Evolutionary conservation across 2,797 vertebrate species (phyloP), one percentile per base, ranked within the genome.

Genomic region (Trachurus trachurus): DNA sequence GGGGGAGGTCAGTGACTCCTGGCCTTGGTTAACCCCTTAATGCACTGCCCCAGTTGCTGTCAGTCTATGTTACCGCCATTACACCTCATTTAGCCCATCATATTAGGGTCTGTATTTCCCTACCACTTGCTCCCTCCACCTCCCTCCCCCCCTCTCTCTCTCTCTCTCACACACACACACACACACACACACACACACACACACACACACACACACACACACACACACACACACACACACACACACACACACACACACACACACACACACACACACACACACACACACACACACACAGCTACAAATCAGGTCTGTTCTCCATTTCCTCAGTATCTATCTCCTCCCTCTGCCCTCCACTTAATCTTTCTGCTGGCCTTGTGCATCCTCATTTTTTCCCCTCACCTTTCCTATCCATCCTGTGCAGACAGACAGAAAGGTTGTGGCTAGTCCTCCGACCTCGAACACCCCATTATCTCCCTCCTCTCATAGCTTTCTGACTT

Each of bases 41-140:
- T 94, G 93, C 93, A 94, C 92, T 93, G 87, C 69, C 82, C 83
- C 89, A 77, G 91, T 86, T 69, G 86, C 94, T 94, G 91, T 93
- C 93, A 94, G 90, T 96, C 93, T 86, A 95, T 96, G 93, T 93
- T 93, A 92, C 87, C 37, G 62, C 93, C 93, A 95, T 95, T 95
- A 95, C 90, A 87, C 92, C 92, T 92, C 92, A 93, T 95, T 94
- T 92, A 89, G 87, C 40, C 81, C 86, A 91, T 91, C 90, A 90
- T 93, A 90, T 91, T 90, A 80, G 85, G 83, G 68, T 86, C 75
- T 86, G 85, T 91, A 90, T 90, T 81, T 88, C 89, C 85, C 73
- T 82, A 90, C 91, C 87, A 17, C 84, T 75, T 42, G 1, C 88
- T 81, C 62, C 34, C 83, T 71, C 47, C 21, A 9, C 86, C 76